Evolutionary conservation across 2,888 invertebrate genomes (phyloP).

Genomic region (Oligia strigilis): DNA sequence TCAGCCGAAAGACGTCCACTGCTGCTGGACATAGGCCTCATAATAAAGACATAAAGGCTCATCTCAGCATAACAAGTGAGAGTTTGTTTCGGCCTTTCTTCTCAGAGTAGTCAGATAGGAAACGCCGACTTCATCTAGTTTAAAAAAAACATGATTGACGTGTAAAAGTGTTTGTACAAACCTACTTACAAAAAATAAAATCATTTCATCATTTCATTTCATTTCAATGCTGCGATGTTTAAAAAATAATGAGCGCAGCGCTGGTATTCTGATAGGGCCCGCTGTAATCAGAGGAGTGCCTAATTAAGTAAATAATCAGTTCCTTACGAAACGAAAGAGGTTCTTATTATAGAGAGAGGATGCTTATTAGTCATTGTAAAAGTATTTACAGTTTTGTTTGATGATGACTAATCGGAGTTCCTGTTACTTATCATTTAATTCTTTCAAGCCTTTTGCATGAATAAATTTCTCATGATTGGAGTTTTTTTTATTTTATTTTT

Average conservation of each 20-base stretch:
- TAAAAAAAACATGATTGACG: too few species aligned
- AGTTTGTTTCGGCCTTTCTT: too few species aligned
- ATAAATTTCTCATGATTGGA: neutral
- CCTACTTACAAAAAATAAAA: too few species aligned
- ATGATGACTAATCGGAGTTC: conserved; percentile 22
- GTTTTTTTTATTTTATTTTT: neutral
- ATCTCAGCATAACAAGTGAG: too few species aligned
- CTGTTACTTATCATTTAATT: conserved; percentile 19
- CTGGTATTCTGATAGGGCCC: neutral
- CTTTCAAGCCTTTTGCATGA: neutral
- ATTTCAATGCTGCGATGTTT: neutral
- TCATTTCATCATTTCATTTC: too few species aligned
- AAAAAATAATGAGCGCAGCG: neutral
- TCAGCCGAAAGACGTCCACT: too few species aligned
- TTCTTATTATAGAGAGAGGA: neutral
- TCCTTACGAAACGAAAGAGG: conserved; percentile 35
- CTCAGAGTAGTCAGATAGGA: too few species aligned
- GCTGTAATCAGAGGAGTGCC: conserved; percentile 7
- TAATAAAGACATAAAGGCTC: neutral
- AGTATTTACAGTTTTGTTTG: conserved; percentile 22
- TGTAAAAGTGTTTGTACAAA: too few species aligned
- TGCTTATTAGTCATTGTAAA: conserved; percentile 25
- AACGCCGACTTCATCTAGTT: too few species aligned
- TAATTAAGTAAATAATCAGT: conserved; percentile 18
- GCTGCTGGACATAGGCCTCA: too few species aligned